Conservation (phyloP, 37 sponge, comb jelly and placozoan genomes). For the Beroe forskalii region DNA sequence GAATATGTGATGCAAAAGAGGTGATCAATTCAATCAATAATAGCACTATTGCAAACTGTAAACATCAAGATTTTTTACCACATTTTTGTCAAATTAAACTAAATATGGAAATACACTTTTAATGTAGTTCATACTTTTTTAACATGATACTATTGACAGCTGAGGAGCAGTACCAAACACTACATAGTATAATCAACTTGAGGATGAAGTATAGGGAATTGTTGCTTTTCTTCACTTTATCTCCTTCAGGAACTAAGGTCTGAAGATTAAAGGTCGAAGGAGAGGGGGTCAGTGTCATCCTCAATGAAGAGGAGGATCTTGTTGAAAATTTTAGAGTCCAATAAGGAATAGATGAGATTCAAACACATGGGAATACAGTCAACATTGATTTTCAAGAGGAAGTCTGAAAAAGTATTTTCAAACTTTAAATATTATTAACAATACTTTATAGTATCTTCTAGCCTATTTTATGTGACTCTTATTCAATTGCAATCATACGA, state of each 20-base stretch:
- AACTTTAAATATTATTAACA: too few species aligned
- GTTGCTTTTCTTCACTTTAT: neutral
- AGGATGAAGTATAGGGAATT: neutral
- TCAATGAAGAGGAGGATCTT: neutral
- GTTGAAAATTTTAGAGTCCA: too few species aligned
- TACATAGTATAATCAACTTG: slow-evolving; percentile 14
- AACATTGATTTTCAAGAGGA: too few species aligned
- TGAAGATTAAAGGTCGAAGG: slow-evolving; percentile 34
- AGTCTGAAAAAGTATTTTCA: too few species aligned
- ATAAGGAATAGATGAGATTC: too few species aligned
- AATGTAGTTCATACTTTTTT: slow-evolving; percentile 18
- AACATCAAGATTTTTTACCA: neutral
- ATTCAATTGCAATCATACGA: too few species aligned
- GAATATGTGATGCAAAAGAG: neutral
- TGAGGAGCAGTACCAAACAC: slow-evolving; percentile 43
- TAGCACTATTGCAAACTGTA: neutral
- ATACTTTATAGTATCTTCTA: too few species aligned
- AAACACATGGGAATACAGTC: too few species aligned
- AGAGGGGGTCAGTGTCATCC: slow-evolving; percentile 41
- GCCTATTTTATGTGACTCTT: too few species aligned
- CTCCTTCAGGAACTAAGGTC: neutral
- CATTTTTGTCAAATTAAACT: neutral
- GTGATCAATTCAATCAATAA: neutral
- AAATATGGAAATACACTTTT: neutral
- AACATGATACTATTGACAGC: slow-evolving; percentile 23